Evolutionary conservation across 2,113 vertebrate species (phyloP).

Genomic region (Corythoichthys intestinalis): DNA sequence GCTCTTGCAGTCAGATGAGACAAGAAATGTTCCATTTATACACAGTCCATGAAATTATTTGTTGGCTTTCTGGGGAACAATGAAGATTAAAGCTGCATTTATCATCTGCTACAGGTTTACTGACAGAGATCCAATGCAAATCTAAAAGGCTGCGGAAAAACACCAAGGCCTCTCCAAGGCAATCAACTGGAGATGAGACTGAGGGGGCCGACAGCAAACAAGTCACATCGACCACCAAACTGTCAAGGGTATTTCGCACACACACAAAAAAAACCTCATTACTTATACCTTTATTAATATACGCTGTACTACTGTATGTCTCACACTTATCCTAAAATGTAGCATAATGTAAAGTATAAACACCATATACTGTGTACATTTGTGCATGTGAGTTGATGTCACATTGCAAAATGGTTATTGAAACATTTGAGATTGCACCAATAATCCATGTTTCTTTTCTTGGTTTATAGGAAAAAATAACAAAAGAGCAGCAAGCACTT

Average conservation of each 20-base stretch:
- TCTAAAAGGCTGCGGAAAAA: conserved; percentile 93
- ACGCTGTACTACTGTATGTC: neutral
- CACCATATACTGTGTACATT: neutral
- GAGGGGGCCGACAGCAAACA: conserved; percentile 80
- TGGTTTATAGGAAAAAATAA: conserved; percentile 83
- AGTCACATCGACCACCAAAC: conserved; percentile 89
- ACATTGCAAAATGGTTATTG: neutral
- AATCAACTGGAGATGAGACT: conserved; percentile 70
- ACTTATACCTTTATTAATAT: neutral
- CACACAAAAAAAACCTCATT: neutral
- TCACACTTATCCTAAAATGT: neutral
- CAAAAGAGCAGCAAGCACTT: conserved; percentile 81
- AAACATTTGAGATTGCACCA: neutral
- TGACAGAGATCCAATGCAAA: conserved; percentile 98
- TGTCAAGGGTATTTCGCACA: conserved; percentile 69
- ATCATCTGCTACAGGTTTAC: conserved; percentile 75
- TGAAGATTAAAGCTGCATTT: conserved; percentile 1
- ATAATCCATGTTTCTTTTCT: neutral
- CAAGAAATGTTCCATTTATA: neutral
- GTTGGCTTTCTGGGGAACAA: conserved; percentile 3
- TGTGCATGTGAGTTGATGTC: neutral
- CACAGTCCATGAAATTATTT: neutral
- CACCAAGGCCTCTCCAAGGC: conserved; percentile 75
- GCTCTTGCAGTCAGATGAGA: neutral
- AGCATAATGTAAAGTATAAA: neutral